Base-by-base conservation (phyloP, 2,113 vertebrate genomes). In the Synodontis membranacea region DNA sequence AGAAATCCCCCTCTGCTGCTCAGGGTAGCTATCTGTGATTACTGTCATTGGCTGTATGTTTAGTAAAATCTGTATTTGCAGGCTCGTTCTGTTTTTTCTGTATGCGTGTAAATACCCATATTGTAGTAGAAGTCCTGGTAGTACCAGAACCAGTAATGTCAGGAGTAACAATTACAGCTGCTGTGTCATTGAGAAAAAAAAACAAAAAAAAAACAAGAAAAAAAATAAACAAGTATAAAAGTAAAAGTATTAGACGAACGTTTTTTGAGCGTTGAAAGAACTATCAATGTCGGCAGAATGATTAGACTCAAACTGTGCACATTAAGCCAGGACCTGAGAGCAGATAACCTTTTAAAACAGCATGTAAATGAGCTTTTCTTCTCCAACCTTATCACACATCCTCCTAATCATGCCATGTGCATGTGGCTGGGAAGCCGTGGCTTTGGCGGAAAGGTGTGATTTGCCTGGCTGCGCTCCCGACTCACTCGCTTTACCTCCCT, bases 271-370 rank as follows among this genome's bases (percentile, higher is more conserved):
- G 83, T 82, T 91, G 92, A 93, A 88, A 68, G 58, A 75, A 87
- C 87, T 93, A 93, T 93, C 91, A 93, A 84, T 88, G 89, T 86
- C 91, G 88, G 86, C 87, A 90, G 91, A 92, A 92, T 91, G 93
- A 93, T 89, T 94, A 91, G 92, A 92, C 90, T 91, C 91, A 86
- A 89, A 90, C 90, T 89, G 90, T 88, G 92, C 86, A 91, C 91
- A 94, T 93, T 93, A 92, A 87, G 90, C 82, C 87, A 88, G 91
- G 90, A 91, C 91, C 90, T 34, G 88, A 88, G 88, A 89, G 89
- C 54, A 94, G 94, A 95, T 94, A 94, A 94, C 91, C 91, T 93
- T 92, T 93, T 93, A 91, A 94, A 93, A 93, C 89, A 93, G 89
- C 90, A 93, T 92, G 93, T 93, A 94, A 94, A 95, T 93, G 90